A percentile compares a stretch with the other conserved stretches of the same genome.
These are phyloP conservation scores for Globicephala melas DNA, from an alignment of 2,113 vertebrate species.

Conservation along the genomic window DNA sequence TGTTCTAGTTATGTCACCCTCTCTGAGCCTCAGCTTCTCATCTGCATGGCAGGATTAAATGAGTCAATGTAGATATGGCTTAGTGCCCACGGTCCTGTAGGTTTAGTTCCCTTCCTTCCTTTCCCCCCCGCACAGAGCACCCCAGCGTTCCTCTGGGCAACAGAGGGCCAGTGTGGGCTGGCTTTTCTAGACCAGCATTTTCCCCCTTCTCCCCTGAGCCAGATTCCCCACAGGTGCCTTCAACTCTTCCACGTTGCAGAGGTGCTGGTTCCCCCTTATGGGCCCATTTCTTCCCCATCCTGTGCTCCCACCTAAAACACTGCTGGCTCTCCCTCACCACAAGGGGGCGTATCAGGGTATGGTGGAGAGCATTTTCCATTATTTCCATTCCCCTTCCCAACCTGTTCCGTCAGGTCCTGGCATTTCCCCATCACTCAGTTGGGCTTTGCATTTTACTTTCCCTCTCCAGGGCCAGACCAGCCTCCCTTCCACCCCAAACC, in stretches of 20 bases:
- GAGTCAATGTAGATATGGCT: not conserved
- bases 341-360: not conserved
- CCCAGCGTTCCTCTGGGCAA: not conserved
- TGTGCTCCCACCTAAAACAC: not conserved
- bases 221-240: not conserved
- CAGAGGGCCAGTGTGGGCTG: not conserved
- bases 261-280: too few species aligned
- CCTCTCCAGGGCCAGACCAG: not conserved
- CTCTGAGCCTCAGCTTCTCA: not conserved
- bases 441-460: not conserved
- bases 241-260: not conserved
- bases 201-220: not conserved
- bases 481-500: not conserved
- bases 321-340: not conserved
- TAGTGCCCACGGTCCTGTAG: accelerated
- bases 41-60: not conserved
- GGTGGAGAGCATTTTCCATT: not conserved
- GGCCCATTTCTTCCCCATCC: not conserved
- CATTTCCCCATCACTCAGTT: not conserved
- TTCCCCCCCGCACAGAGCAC: not conserved
- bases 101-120: not conserved
- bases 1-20: not conserved
- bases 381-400: not conserved
- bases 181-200: not conserved
- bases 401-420: not conserved